phyloP scores from a whole-genome alignment of 2,888 invertebrate species.

The Alloplasta piceator region DNA sequence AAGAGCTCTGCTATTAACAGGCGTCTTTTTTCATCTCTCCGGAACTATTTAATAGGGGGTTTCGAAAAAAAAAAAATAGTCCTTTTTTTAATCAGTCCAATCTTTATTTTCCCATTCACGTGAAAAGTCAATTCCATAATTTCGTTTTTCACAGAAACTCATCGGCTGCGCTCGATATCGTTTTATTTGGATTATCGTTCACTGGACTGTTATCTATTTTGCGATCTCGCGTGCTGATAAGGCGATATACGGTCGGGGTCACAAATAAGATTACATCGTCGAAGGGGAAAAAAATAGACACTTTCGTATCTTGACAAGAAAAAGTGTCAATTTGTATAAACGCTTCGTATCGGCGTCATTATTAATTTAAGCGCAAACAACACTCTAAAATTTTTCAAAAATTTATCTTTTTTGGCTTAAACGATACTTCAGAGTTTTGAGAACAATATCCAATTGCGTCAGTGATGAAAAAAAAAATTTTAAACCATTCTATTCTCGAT shows the following conservation, averaged over 20 bases:
- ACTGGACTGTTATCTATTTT: constrained; percentile 10
- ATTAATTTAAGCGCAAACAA: not conserved
- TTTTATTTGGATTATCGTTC: constrained; percentile 38
- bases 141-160: not conserved
- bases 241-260: constrained; percentile 23
- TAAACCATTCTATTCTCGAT: no score
- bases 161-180: not conserved
- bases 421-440: no score
- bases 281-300: not conserved
- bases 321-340: not conserved
- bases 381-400: not conserved
- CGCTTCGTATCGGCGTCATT: not conserved
- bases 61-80: no score
- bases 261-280: constrained; percentile 32
- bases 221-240: constrained; percentile 36
- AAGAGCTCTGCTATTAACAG: no score
- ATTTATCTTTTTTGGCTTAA: not conserved
- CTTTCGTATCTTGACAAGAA: constrained; percentile 1
- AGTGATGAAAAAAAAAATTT: no score
- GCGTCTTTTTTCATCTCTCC: no score
- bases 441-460: no score
- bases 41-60: no score
- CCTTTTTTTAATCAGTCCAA: no score
- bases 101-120: not conserved
- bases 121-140: not conserved